A percentile compares a stretch with the other conserved stretches of the same genome.
Evolutionary conservation across 23 tunicate species (phyloP).

Genomic region (Halocynthia roretzi): DNA sequence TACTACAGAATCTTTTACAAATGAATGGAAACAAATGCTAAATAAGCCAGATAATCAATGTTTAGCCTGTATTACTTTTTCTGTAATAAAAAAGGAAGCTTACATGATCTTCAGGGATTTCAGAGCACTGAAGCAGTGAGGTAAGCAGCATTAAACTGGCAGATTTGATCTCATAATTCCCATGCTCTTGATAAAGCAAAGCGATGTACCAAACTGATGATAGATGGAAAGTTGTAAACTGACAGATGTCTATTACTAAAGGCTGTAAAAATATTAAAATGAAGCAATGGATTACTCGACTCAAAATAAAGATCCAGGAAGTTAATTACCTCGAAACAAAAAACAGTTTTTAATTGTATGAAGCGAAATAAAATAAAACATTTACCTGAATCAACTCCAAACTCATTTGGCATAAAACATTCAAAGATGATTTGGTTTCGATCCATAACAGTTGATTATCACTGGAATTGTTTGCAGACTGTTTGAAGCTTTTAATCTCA

Average conservation of each 20-base stretch:
- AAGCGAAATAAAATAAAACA: neutral
- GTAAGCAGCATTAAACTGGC: neutral
- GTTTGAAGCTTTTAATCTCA: too few relatives aligned
- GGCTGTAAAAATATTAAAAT: slow-evolving; percentile 21
- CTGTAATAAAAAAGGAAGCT: neutral
- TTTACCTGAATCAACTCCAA: neutral
- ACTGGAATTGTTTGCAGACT: too few relatives aligned
- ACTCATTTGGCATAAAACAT: neutral
- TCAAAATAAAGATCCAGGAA: neutral
- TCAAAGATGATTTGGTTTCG: too few relatives aligned
- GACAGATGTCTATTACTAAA: slow-evolving; percentile 23
- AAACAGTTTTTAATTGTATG: neutral
- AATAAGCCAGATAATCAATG: neutral
- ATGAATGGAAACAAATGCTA: neutral
- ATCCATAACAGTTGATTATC: too few relatives aligned
- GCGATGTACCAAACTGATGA: slow-evolving; percentile 1
- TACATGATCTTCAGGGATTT: slow-evolving; percentile 6
- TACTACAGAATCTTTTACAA: neutral
- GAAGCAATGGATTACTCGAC: neutral
- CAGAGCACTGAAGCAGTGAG: slow-evolving; percentile 4
- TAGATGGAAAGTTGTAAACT: slow-evolving; percentile 20
- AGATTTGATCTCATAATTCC: slow-evolving; percentile 34
- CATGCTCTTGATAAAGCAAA: slow-evolving; percentile 51
- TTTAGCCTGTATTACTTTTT: neutral
- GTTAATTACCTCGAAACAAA: neutral